A percentile compares a stretch with the other conserved stretches of the same genome.
Evolutionary conservation across 2,888 invertebrate species (phyloP).

Genomic region (Hymenopus coronatus): DNA sequence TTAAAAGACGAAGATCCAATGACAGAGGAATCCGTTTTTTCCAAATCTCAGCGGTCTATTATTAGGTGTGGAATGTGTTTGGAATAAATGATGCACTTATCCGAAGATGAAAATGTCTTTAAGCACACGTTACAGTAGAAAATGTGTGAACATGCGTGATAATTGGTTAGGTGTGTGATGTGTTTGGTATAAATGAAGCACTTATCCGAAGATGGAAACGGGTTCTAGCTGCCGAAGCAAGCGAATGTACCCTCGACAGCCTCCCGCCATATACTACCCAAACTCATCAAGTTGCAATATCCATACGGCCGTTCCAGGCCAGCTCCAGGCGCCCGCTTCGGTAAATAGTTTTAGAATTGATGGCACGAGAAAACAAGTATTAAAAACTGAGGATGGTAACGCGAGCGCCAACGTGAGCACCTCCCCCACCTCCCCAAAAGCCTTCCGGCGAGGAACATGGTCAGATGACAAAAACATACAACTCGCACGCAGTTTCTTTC

Average conservation of each 20-base stretch:
- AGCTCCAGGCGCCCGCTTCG: not conserved
- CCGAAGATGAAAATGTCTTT: no score
- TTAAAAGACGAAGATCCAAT: no score
- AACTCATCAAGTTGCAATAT: slow-evolving; percentile 18
- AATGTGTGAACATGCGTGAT: no score
- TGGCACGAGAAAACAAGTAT: not conserved
- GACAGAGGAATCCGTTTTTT: no score
- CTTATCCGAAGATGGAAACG: no score
- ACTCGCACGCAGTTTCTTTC: not conserved
- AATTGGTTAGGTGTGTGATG: no score
- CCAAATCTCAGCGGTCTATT: no score
- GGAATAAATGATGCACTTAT: no score
- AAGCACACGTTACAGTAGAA: no score
- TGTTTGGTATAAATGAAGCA: no score
- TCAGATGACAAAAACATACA: not conserved
- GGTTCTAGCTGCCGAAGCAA: not conserved
- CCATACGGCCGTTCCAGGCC: not conserved
- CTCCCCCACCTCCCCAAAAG: not conserved
- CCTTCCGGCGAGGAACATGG: not conserved
- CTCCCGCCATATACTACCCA: not conserved
- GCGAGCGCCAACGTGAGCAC: not conserved
- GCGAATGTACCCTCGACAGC: not conserved
- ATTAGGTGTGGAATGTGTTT: no score
- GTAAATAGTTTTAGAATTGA: slow-evolving; percentile 20
- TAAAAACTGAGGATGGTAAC: not conserved